Evolutionary conservation across 2,113 vertebrate genomes (phyloP), one percentile per base, ranked within the genome.

Genomic region (Neofelis nebulosa): DNA sequence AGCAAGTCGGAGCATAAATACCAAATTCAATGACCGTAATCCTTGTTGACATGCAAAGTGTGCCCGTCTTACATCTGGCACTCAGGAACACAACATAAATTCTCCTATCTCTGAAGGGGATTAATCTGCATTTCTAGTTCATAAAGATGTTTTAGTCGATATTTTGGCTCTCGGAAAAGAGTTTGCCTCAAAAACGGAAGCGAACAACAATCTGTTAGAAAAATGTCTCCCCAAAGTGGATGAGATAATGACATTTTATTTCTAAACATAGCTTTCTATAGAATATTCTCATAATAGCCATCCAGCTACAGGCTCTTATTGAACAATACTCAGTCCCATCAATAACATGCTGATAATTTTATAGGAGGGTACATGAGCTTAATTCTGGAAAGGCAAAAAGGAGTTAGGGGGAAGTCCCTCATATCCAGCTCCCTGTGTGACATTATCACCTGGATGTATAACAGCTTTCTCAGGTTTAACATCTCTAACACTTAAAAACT

Each of bases 31-130:
- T 73, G 89, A 81, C 65, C 50, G 31, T 86, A 96, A 96, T 96
- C 94, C 94, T 89, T 79, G 86, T 82, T 97, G 96, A 96, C 82
- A 94, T 65, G 48, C 86, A 88, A 69, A 91, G 82, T 78, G 45
- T 96, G 94, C 87, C 94, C 95, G 38, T 23, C 89, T 85, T 79
- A 29, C 36, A 61, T 87, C 95, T 96, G 91, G 61, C n/a, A 63
- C 61, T 91, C 89, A 69, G 21, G 21, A 48, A 33, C 31, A 78
- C 31, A 13, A 14, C 48, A 92, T 93, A 92, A 92, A 93, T 97
- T 89, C 69, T 96, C 82, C 1, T 89, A 96, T 96, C 96, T 96
- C 33, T 45, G 73, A 86, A 89, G 48, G 55, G 73, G 71, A 96
- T 95, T 89, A 82, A 80, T 95, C 63, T 92, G 52, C 8, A 3